These are phyloP conservation scores for Pharmacophagus antenor DNA, from an alignment of 2,888 invertebrate genomes.

Conservation along the genomic window DNA sequence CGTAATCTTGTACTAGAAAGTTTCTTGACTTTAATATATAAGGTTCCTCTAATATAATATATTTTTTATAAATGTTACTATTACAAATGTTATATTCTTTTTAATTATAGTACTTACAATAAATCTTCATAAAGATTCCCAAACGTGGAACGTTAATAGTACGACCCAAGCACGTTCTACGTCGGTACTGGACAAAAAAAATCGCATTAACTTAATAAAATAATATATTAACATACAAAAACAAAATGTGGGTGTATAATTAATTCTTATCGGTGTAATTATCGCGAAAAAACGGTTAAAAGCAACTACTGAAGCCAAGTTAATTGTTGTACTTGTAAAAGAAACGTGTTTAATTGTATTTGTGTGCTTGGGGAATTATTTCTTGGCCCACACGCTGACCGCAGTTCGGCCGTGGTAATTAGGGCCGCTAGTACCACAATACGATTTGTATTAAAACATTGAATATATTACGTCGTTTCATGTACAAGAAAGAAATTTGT, in stretches of 20 bases:
- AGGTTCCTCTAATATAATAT: too few relatives aligned
- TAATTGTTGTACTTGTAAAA: constrained; percentile 26
- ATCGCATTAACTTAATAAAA: constrained; percentile 28
- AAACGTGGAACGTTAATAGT: neutral
- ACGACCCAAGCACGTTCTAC: constrained; percentile 1
- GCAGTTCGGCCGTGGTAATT: constrained; percentile 6
- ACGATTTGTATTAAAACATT: neutral
- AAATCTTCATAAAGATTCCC: neutral
- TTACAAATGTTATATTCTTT: neutral
- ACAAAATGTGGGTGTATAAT: constrained; percentile 28
- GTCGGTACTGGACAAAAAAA: constrained; percentile 8
- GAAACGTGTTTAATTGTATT: constrained; percentile 25
- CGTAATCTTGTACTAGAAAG: neutral
- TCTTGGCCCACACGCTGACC: neutral
- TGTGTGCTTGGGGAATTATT: constrained; percentile 5
- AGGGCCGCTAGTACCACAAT: neutral
- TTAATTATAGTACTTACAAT: neutral
- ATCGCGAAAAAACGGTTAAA: constrained; percentile 29
- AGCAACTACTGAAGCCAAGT: constrained; percentile 18
- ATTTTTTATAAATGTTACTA: neutral
- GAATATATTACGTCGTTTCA: neutral
- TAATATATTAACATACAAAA: constrained; percentile 30
- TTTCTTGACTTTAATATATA: neutral
- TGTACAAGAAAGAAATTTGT: too few relatives aligned
- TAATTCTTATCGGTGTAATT: constrained; percentile 31